Percentiles rank a stretch among this genome's conserved stretches.
Evolutionary conservation across 2,113 vertebrate genomes (phyloP).

Genomic region (Mionectes macconnelli): DNA sequence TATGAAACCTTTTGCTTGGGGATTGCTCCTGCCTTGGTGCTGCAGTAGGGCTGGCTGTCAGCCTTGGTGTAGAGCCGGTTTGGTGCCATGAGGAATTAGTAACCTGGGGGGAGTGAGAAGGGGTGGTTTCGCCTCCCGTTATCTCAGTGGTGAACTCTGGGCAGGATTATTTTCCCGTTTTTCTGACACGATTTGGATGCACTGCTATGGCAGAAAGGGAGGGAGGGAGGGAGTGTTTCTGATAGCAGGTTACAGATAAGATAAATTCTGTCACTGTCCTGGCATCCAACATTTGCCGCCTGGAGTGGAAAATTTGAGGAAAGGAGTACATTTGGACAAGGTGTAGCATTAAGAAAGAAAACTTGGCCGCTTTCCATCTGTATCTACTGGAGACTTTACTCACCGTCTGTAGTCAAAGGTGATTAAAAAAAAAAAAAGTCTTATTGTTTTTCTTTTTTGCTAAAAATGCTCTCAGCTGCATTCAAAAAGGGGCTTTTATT

Average conservation of each 20-base stretch:
- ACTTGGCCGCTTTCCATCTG: constrained; percentile 81
- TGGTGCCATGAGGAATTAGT: constrained; percentile 55
- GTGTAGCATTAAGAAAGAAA: constrained; percentile 82
- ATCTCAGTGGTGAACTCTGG: constrained; percentile 73
- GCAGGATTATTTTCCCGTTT: constrained; percentile 70
- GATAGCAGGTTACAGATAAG: constrained; percentile 74
- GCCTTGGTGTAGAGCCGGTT: neutral
- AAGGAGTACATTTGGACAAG: constrained; percentile 84
- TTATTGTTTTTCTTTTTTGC: constrained; percentile 48
- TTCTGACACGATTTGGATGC: constrained; percentile 65
- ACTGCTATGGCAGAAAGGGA: constrained; percentile 58
- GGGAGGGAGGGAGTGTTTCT: constrained; percentile 71
- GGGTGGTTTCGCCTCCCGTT: constrained; percentile 66
- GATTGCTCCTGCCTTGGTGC: constrained; percentile 37
- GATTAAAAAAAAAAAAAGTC: neutral
- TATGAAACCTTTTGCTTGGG: constrained; percentile 42
- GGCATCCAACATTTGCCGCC: constrained; percentile 71
- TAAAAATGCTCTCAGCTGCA: constrained; percentile 20
- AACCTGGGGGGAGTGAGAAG: constrained; percentile 43
- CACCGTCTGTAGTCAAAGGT: constrained; percentile 23
- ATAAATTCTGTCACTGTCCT: constrained; percentile 74
- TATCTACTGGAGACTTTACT: constrained; percentile 70
- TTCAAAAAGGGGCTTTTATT: constrained; percentile 34
- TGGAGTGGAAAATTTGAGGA: constrained; percentile 84
- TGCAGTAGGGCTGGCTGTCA: constrained; percentile 36